Percentiles rank a stretch among this genome's conserved stretches.
phyloP scores from a whole-genome alignment of 2,797 vertebrate genomes.

The Poecilia picta region DNA sequence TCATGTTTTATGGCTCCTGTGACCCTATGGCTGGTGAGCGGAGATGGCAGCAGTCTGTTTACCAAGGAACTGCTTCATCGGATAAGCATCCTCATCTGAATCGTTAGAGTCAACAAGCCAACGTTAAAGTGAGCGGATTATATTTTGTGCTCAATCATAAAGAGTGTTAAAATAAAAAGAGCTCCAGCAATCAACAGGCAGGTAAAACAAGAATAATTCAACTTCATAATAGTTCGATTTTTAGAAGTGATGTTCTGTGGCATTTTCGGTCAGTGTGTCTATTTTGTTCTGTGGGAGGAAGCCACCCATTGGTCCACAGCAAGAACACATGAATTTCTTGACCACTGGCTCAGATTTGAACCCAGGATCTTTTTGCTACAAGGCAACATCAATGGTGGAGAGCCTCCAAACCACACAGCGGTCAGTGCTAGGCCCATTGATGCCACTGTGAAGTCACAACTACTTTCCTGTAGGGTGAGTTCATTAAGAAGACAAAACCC shows the following conservation, averaged over 20 bases:
- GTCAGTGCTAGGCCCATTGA: conserved; percentile 43
- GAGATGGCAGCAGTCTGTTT: conserved; percentile 66
- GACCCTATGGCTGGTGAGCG: conserved; percentile 51
- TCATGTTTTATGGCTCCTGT: conserved; percentile 77
- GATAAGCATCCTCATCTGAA: conserved; percentile 36
- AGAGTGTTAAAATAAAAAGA: background rate
- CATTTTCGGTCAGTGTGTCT: background rate
- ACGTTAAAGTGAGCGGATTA: background rate
- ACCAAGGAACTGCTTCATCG: conserved; percentile 57
- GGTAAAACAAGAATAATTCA: background rate
- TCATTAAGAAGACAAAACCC: conserved; percentile 51
- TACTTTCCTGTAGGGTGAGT: conserved; percentile 44
- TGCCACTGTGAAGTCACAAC: conserved; percentile 42
- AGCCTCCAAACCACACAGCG: conserved; percentile 54
- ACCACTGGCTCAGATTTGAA: background rate
- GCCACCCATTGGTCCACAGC: background rate
- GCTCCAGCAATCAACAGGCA: background rate
- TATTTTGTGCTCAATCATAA: background rate
- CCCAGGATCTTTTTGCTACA: background rate
- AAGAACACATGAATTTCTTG: background rate
- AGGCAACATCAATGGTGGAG: conserved; percentile 37
- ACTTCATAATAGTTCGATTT: background rate
- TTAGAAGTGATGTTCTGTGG: background rate
- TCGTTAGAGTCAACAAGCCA: background rate
- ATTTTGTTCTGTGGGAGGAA: background rate